Evolutionary conservation across 2,888 invertebrate genomes (phyloP).

Genomic region (Stenodera caucasica): DNA sequence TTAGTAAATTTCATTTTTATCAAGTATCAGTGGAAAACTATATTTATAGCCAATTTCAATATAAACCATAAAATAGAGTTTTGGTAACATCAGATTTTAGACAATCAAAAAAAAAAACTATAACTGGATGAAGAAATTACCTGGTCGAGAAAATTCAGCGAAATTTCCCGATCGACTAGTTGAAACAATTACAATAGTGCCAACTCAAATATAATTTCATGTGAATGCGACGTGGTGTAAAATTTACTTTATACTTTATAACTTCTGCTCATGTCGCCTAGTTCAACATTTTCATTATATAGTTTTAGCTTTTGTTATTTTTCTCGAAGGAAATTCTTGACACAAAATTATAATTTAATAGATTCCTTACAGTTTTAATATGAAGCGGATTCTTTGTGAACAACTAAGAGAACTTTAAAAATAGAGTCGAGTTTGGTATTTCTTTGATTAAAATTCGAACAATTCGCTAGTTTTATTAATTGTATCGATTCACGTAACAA

Average conservation of each 20-base stretch:
- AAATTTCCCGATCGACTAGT: too few species aligned
- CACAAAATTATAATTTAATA: too few species aligned
- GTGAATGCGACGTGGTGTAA: not conserved
- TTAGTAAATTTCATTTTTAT: conserved; percentile 6
- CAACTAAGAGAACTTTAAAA: too few species aligned
- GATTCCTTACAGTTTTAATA: too few species aligned
- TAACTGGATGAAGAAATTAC: too few species aligned
- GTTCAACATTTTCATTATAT: too few species aligned
- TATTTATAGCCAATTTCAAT: not conserved
- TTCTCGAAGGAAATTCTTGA: not conserved
- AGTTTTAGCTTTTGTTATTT: too few species aligned
- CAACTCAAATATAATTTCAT: not conserved
- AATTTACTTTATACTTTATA: conserved; percentile 6
- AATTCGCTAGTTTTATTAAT: not conserved
- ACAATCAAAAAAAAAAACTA: too few species aligned
- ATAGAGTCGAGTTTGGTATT: too few species aligned
- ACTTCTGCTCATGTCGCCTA: not conserved
- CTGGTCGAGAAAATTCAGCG: too few species aligned
- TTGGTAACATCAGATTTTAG: too few species aligned
- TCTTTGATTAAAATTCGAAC: not conserved
- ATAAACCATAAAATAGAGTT: too few species aligned
- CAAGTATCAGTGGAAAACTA: not conserved
- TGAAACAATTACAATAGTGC: not conserved
- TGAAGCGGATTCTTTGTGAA: not conserved
- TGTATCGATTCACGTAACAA: not conserved